Evolutionary conservation across 1,140 invertebrate species (phyloP).

Genomic region (Drosophila melanogaster): Release_6_plus_ISO1_MT NT_033777.3:6691001-6691500

Average conservation of each 20-base stretch:
- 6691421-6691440: conserved; percentile 86
- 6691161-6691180: conserved; percentile 63
- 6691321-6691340: conserved; percentile 80
- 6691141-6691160: conserved; percentile 54
- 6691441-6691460: conserved; percentile 77
- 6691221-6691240: conserved; percentile 60
- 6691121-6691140: conserved; percentile 68
- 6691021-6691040: conserved; percentile 24
- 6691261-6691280: conserved; percentile 83
- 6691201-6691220: conserved; percentile 56
- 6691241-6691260: conserved; percentile 76
- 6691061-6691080: conserved; percentile 56
- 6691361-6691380: conserved; percentile 86
- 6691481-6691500: conserved; percentile 51
- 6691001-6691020: conserved; percentile 56
- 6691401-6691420: conserved; percentile 85
- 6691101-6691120: conserved; percentile 42
- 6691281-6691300: conserved; percentile 78
- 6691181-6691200: conserved; percentile 51
- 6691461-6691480: conserved; percentile 71
- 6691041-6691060: conserved; percentile 66
- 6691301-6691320: conserved; percentile 81
- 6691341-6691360: conserved; percentile 84
- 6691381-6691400: conserved; percentile 86
- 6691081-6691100: conserved; percentile 51